Conservation (phyloP, 2,888 invertebrate genomes). For the Lordiphosa fenestrarum region DNA sequence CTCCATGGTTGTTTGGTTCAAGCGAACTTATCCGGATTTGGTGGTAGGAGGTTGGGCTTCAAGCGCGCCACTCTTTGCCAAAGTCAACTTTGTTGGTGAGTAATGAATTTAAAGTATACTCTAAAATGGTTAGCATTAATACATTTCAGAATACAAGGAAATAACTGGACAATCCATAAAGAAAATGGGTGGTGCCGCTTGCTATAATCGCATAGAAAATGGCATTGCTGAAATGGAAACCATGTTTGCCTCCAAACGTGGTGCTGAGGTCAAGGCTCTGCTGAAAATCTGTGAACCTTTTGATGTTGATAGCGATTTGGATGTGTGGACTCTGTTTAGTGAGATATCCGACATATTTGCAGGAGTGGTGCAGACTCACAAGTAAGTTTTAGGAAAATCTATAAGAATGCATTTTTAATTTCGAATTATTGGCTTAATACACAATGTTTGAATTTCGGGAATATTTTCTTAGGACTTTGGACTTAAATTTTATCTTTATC, state of each 20-base stretch:
- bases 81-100: conserved; percentile 83
- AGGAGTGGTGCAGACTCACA: conserved; percentile 75
- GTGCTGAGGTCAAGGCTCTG: conserved; percentile 64
- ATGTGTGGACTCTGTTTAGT: conserved; percentile 76
- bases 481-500: background rate
- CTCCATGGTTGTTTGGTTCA: conserved; percentile 86
- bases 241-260: conserved; percentile 65
- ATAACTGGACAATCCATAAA: conserved; percentile 76
- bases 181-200: conserved; percentile 71
- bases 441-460: no score
- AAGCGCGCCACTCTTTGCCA: conserved; percentile 85
- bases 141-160: conserved; percentile 77
- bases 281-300: conserved; percentile 76
- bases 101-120: background rate
- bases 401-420: background rate
- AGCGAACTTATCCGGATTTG: conserved; percentile 84
- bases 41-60: conserved; percentile 84
- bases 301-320: conserved; percentile 70
- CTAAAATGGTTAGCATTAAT: background rate
- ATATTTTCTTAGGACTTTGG: no score
- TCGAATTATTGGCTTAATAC: no score
- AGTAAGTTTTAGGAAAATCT: conserved; percentile 44
- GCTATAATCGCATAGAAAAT: conserved; percentile 74
- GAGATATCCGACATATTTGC: conserved; percentile 77
- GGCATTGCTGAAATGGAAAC: conserved; percentile 74